Evolutionary conservation across 2,113 vertebrate genomes (phyloP).

Genomic region (Platichthys flesus): DNA sequence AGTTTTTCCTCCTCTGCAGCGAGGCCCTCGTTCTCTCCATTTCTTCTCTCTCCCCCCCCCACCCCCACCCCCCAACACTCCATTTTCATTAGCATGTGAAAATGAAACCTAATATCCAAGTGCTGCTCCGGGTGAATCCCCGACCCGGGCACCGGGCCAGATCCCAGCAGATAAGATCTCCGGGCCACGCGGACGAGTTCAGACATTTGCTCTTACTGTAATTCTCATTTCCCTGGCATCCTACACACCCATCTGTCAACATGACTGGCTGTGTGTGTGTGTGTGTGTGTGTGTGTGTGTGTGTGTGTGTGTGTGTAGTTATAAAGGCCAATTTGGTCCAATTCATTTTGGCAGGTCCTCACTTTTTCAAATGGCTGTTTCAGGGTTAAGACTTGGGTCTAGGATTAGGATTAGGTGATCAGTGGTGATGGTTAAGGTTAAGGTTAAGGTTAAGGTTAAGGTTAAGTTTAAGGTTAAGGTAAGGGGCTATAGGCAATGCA

Average conservation of each 20-base stretch:
- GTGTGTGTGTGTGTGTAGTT: neutral
- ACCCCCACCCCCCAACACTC: too few relatives aligned
- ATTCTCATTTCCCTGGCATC: slow-evolving; percentile 27
- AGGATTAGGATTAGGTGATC: too few relatives aligned
- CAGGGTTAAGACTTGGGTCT: too few relatives aligned
- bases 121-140: slow-evolving; percentile 27
- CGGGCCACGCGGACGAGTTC: neutral
- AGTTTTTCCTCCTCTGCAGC: slow-evolving; percentile 51
- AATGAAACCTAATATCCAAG: slow-evolving; percentile 50
- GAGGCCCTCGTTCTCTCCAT: slow-evolving; percentile 23
- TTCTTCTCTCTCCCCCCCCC: neutral
- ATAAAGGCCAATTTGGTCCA: neutral
- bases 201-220: neutral
- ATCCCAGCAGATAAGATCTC: slow-evolving; percentile 30
- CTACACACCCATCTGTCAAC: slow-evolving; percentile 20
- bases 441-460: too few relatives aligned
- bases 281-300: neutral
- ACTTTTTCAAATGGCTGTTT: too few relatives aligned
- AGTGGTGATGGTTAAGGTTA: too few relatives aligned
- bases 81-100: slow-evolving; percentile 37
- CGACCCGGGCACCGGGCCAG: slow-evolving; percentile 32
- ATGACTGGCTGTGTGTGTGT: neutral
- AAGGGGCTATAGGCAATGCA: too few relatives aligned
- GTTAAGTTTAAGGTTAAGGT: too few relatives aligned
- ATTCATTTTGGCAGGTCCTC: too few relatives aligned